Conservation (phyloP, 2,113 vertebrate genomes). For the Leuciscus idus region DNA sequence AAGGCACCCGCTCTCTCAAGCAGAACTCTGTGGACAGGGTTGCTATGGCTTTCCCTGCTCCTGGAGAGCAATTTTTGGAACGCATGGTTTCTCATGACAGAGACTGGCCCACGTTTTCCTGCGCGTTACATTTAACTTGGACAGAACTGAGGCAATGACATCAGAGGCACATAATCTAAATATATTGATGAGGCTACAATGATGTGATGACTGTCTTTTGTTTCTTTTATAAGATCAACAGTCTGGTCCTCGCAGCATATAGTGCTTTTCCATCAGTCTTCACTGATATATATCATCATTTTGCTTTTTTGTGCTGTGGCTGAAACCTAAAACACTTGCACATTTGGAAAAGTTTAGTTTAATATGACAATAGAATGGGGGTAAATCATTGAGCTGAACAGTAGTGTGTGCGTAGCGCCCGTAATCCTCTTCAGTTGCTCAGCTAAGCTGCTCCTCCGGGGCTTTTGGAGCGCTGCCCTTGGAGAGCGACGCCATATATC, state of each 20-base stretch:
- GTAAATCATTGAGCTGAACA: constrained; percentile 69
- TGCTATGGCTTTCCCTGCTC: constrained; percentile 70
- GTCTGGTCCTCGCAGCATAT: constrained; percentile 62
- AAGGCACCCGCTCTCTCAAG: constrained; percentile 67
- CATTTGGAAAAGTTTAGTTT: constrained; percentile 73
- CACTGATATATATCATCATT: constrained; percentile 69
- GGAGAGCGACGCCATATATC: constrained; percentile 21
- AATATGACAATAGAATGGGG: constrained; percentile 72
- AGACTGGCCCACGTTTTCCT: constrained; percentile 48
- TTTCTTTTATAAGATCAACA: constrained; percentile 60
- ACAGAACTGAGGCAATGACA: constrained; percentile 59
- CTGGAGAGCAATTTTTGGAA: constrained; percentile 72
- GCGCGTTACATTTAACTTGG: constrained; percentile 43
- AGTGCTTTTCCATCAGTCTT: constrained; percentile 65
- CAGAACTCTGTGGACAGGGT: constrained; percentile 75
- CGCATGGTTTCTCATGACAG: constrained; percentile 66
- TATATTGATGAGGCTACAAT: constrained; percentile 36
- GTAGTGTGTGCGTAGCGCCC: constrained; percentile 47
- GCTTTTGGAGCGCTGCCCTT: constrained; percentile 27
- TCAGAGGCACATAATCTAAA: constrained; percentile 46
- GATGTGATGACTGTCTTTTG: constrained; percentile 45
- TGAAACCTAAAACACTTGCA: constrained; percentile 71
- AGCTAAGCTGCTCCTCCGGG: constrained; percentile 20
- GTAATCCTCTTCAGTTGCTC: constrained; percentile 51
- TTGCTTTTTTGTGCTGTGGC: constrained; percentile 55